Percentiles rank a stretch among this genome's conserved stretches.
phyloP scores from a whole-genome alignment of 1,140 invertebrate genomes.

The Hycleus phaleratus region DNA sequence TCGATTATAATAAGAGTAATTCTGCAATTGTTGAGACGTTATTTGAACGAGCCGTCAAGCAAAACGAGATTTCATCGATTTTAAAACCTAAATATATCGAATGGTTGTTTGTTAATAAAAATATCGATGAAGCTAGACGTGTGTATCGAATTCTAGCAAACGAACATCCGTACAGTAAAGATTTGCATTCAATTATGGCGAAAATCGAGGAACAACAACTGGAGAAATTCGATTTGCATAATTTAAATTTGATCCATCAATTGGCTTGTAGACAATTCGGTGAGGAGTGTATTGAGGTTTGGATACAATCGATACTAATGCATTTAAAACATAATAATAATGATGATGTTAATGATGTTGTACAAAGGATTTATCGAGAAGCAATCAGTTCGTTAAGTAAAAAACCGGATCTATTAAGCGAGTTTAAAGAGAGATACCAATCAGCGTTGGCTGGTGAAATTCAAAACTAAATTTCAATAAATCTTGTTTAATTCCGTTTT shows the following conservation, averaged over 20 bases:
- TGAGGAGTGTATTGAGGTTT: conserved; percentile 45
- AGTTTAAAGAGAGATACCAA: conserved; percentile 13
- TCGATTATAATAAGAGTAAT: conserved; percentile 16
- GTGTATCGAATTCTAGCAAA: conserved; percentile 2
- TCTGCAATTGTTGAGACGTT: conserved; percentile 13
- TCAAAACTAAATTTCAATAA: no score
- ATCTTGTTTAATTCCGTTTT: no score
- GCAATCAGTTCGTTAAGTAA: background rate
- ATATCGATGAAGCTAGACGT: conserved; percentile 10
- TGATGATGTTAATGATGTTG: background rate
- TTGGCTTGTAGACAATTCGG: conserved; percentile 46
- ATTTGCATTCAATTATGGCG: conserved; percentile 16
- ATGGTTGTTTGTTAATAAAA: conserved; percentile 24
- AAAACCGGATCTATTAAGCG: background rate
- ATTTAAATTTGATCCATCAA: conserved; percentile 41
- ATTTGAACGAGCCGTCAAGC: conserved; percentile 18
- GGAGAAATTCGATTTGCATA: conserved; percentile 26
- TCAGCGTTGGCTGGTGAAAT: background rate
- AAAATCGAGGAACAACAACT: conserved; percentile 39
- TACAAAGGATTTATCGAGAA: conserved; percentile 6
- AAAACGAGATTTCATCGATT: conserved; percentile 20
- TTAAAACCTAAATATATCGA: conserved; percentile 28
- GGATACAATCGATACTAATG: conserved; percentile 52
- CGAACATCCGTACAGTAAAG: conserved; percentile 12
- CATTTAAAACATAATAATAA: conserved; percentile 8